Evolutionary conservation across 1,140 invertebrate genomes (phyloP), one percentile per base, ranked within the genome.

Genomic region (Harlomillsia oculata): DNA sequence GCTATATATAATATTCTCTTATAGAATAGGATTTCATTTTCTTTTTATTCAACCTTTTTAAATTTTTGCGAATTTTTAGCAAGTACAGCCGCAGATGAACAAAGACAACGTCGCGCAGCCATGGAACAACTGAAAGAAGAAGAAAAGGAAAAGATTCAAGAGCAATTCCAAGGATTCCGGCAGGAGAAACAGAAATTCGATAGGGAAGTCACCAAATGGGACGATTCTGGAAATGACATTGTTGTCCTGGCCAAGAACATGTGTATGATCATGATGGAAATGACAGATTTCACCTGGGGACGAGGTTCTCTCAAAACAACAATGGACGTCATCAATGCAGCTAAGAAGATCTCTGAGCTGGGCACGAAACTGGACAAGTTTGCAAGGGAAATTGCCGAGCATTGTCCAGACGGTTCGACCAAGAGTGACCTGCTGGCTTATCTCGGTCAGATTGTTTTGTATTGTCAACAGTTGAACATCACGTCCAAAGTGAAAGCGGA

Each of bases 241-340:
- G 81, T 83, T 66, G 75, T 81, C 6, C 68, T 83, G 55, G 81
- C 81, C 21, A 83, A 83, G 67, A 74, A 81, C 67, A 83, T 58
- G 63, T 82, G 81, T 67, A 78, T 80, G 72, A 83, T 84, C 49
- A 82, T 83, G 80, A 82, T 81, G 78, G 80, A 84, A 66, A 83
- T 83, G 81, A 84, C 81, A 50, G 81, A 83, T 61, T 83, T 84
- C 65, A 83, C 81, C 3, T 72, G 81, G 78, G 82, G 82, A 18
- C 72, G 78, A 57, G 81, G 81, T 26, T 79, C 80, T 23, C 68
- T 81, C 25, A 81, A 80, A 67, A 80, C 76, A 29, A 84, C 82
- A 14, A 81, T 81, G 80, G 81, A 83, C 69, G 78, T 84, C 2
- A 83, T 83, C 53, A 78, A 77, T 68, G 81, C 81, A 46, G 82